Evolutionary conservation across 2,888 invertebrate genomes (phyloP).

Genomic region (Scrobipalpa costella): DNA sequence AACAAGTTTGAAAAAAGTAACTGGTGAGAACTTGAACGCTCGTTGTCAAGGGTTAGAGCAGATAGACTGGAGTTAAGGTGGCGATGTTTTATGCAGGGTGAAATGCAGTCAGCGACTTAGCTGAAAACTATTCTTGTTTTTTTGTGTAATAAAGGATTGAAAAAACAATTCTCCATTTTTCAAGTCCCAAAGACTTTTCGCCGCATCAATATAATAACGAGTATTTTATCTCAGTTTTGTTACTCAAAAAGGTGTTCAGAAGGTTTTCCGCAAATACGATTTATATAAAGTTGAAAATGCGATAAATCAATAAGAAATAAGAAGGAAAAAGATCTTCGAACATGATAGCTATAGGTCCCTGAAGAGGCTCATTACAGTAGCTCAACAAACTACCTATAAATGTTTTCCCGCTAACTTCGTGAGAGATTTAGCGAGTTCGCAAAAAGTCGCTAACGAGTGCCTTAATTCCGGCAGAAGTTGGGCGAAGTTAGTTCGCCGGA

Average conservation of each 20-base stretch:
- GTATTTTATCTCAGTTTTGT: too few relatives aligned
- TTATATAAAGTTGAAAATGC: too few relatives aligned
- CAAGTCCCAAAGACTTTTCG: too few relatives aligned
- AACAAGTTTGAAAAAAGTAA: slow-evolving; percentile 18
- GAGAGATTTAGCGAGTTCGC: slow-evolving; percentile 64
- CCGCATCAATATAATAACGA: too few relatives aligned
- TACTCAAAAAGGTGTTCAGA: too few relatives aligned
- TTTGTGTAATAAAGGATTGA: too few relatives aligned
- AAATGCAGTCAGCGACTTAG: not conserved
- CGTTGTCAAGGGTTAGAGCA: slow-evolving; percentile 4
- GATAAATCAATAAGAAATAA: too few relatives aligned
- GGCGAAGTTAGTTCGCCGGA: slow-evolving; percentile 35
- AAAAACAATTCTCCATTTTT: too few relatives aligned
- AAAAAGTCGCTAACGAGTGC: slow-evolving; percentile 73
- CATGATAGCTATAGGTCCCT: slow-evolving; percentile 33
- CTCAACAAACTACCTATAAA: slow-evolving; percentile 52
- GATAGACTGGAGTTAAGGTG: slow-evolving; percentile 2
- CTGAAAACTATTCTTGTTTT: not conserved
- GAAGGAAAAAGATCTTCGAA: not conserved
- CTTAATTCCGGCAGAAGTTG: slow-evolving; percentile 66
- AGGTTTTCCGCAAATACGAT: too few relatives aligned
- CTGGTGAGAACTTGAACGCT: slow-evolving; percentile 16
- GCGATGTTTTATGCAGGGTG: not conserved
- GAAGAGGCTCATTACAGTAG: slow-evolving; percentile 44
- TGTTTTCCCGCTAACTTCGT: slow-evolving; percentile 60